phyloP scores from a whole-genome alignment of 2,888 invertebrate species.

The Lepidochitona cinerea region DNA sequence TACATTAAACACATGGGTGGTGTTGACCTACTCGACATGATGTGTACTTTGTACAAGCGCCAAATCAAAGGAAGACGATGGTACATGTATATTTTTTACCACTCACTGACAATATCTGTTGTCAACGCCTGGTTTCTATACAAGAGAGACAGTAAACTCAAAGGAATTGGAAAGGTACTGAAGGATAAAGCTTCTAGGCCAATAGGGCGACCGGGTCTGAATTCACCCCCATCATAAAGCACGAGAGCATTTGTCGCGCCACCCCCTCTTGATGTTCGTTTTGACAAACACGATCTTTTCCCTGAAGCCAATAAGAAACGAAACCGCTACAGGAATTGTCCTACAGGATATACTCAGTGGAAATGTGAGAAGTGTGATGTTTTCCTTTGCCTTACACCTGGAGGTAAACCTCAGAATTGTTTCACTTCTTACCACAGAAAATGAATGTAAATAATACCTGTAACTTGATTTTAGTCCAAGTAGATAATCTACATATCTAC shows the following conservation, averaged over 20 bases:
- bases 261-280: not conserved
- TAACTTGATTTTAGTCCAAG: no score
- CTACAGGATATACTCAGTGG: not conserved
- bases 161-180: not conserved
- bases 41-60: not conserved
- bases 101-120: not conserved
- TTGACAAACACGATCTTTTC: not conserved
- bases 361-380: conserved; percentile 1
- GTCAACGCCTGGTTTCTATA: conserved; percentile 16
- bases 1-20: conserved; percentile 13
- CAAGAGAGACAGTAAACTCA: not conserved
- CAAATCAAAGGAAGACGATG: not conserved
- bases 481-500: no score
- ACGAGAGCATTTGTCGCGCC: not conserved
- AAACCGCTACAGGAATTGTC: not conserved
- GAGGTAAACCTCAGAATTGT: not conserved
- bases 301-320: not conserved
- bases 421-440: not conserved
- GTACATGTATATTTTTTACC: conserved; percentile 18
- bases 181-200: not conserved
- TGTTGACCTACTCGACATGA: not conserved
- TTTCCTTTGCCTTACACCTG: not conserved
- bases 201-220: not conserved
- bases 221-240: no score
- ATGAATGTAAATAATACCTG: no score